These are phyloP conservation scores for Xiphophorus maculatus DNA, from an alignment of 2,113 vertebrate species.

Conservation along the genomic window DNA sequence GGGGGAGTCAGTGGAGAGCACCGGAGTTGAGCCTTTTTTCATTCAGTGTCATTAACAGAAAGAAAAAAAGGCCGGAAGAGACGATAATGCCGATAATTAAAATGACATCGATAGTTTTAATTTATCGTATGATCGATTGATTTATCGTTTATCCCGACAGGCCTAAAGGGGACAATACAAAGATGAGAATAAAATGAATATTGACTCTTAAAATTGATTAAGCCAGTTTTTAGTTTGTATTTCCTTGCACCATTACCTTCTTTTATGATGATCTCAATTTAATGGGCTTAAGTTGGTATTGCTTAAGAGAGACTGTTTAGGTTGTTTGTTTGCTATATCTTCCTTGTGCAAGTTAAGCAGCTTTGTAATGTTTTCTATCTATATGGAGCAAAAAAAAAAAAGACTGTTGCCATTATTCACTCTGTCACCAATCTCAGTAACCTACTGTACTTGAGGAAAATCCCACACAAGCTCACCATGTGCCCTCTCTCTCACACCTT, in stretches of 20 bases:
- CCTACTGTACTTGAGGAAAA: conserved; percentile 4
- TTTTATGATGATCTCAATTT: not conserved
- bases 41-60: too few species aligned
- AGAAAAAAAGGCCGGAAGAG: too few species aligned
- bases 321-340: not conserved
- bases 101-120: too few species aligned
- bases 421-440: conserved; percentile 16
- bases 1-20: too few species aligned
- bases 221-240: not conserved
- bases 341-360: not conserved
- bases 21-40: too few species aligned
- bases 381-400: not conserved
- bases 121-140: too few species aligned
- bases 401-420: not conserved
- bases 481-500: conserved; percentile 50
- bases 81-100: too few species aligned
- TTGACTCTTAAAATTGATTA: too few species aligned
- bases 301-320: not conserved
- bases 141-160: too few species aligned
- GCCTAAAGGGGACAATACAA: too few species aligned
- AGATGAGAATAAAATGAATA: too few species aligned
- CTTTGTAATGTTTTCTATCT: not conserved
- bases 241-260: not conserved
- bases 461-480: conserved; percentile 7
- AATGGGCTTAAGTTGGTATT: not conserved